Percentiles rank a stretch among this genome's conserved stretches.
These are phyloP conservation scores for Chymomyza caudatula DNA, from an alignment of 2,888 invertebrate species.

Conservation along the genomic window DNA sequence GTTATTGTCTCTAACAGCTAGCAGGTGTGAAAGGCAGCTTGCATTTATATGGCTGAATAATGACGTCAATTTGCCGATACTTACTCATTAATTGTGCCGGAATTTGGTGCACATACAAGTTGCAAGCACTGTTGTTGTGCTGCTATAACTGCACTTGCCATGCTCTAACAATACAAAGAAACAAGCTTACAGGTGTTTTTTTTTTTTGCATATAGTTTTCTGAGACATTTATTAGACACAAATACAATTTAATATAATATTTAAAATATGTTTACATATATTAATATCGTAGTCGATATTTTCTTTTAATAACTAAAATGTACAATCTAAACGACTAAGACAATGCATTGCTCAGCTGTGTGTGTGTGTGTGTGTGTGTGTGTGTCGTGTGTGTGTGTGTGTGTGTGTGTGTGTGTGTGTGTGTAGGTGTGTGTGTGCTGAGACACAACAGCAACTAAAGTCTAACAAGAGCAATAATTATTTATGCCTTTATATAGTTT, in stretches of 20 bases:
- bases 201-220: constrained; percentile 30
- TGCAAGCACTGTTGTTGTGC: not conserved
- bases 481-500: constrained; percentile 4
- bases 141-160: too few species aligned
- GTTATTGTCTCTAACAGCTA: not conserved
- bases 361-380: not conserved
- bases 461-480: constrained; percentile 43
- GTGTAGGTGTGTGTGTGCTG: not conserved
- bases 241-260: constrained; percentile 51
- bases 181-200: too few species aligned
- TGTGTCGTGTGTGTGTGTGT: not conserved
- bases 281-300: not conserved
- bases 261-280: not conserved
- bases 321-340: constrained; percentile 70
- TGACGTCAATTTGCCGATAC: not conserved
- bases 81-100: not conserved
- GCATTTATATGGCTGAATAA: not conserved
- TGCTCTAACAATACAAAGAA: too few species aligned
- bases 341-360: constrained; percentile 49
- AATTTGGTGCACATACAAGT: not conserved
- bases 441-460: constrained; percentile 39
- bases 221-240: constrained; percentile 75
- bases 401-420: not conserved
- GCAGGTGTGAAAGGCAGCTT: constrained; percentile 7
- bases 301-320: constrained; percentile 61